A percentile compares a stretch with the other conserved stretches of the same genome.
phyloP scores from a whole-genome alignment of 2,113 vertebrate genomes.

The Clarias batrachus region DNA sequence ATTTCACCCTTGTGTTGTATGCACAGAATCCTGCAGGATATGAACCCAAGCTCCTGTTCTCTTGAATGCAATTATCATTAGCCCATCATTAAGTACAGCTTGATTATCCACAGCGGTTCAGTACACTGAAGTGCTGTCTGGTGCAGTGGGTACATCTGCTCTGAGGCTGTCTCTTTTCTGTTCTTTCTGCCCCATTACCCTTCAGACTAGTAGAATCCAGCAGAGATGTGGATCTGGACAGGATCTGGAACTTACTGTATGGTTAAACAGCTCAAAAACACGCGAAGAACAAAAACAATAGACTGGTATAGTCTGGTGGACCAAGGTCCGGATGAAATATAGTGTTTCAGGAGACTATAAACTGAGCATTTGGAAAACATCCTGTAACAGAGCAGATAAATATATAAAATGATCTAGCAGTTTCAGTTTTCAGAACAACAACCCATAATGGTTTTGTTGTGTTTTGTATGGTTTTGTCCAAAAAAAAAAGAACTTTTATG shows the following conservation, averaged over 20 bases:
- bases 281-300: neutral
- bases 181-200: constrained; percentile 40
- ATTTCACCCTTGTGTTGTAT: neutral
- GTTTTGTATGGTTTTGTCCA: neutral
- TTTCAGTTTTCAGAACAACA: neutral
- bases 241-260: neutral
- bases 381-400: neutral
- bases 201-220: constrained; percentile 10
- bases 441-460: neutral
- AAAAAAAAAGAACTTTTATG: no score
- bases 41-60: neutral
- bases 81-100: constrained; percentile 4
- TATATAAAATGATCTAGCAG: neutral
- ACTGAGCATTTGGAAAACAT: neutral
- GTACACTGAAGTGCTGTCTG: neutral
- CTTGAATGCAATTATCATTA: constrained; percentile 27
- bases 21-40: neutral
- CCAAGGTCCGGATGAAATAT: neutral
- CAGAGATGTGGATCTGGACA: neutral
- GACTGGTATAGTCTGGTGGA: no score
- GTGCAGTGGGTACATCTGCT: constrained; percentile 21
- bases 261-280: neutral
- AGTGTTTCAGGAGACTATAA: neutral
- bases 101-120: constrained; percentile 17
- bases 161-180: neutral